Base-by-base conservation (phyloP, 2,113 vertebrate genomes). In the Thalassoma bifasciatum region DNA sequence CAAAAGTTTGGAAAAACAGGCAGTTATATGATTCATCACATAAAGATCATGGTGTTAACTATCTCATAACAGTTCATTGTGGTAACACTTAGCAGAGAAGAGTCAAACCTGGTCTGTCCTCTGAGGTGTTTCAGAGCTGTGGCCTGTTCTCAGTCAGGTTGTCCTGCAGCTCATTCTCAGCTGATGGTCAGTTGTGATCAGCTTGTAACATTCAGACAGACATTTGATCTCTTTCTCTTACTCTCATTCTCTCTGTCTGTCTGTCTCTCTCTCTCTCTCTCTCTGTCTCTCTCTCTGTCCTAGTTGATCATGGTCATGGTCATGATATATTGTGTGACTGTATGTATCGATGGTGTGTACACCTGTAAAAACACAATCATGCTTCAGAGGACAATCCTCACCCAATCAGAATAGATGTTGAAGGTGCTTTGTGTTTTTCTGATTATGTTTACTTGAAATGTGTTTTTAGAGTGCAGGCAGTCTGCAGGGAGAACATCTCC, bases 371-470 rank as follows among this genome's bases (percentile, higher is more conserved):
- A 81, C 53, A 62, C 60, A 70, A 53, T 69, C 64, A 21, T 71
- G 65, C 66, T 64, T 75, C 69, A 75, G 59, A 80, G 83, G 60
- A 86, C 80, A 86, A 78, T 61, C 74, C 73, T 66, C 77, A 66
- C 66, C 56, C 66, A 63, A 66, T 74, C 24, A 13, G 57, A 57
- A 26, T 10, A 42, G 79, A 51, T 62, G 44, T 64, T 68, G 66
- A 36, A 66, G 37, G 23, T 38, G 62, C 52, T 57, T 30, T 69
- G 58, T 83, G 44, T 77, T 72, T 72, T 6, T 62, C 60, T 42
- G 36, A 73, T 76, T 75, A 47, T 84, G 79, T 86, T 84, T 87
- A 85, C 77, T 89, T 86, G 67, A 84, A 83, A 86, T 65, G 54
- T 64, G 59, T 68, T 79, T 72, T 56, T 62, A 77, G 46, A 26